A percentile compares a stretch with the other conserved stretches of the same genome.
These are phyloP conservation scores for Nebria ingens DNA, from an alignment of 1,140 invertebrate genomes.

Conservation along the genomic window DNA sequence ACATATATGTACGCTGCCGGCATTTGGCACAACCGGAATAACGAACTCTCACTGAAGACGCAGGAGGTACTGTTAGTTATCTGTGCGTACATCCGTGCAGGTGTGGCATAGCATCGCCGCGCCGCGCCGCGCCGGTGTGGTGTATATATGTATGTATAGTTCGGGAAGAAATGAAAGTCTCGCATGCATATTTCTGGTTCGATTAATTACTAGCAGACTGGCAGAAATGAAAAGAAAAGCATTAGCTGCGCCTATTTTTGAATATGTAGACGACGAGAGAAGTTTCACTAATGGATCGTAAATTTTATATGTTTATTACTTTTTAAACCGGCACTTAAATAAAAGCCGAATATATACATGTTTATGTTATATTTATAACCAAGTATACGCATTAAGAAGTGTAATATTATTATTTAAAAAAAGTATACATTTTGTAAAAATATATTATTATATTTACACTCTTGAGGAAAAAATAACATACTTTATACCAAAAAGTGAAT, in stretches of 20 bases:
- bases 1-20: no score
- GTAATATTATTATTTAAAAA: not conserved
- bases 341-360: not conserved
- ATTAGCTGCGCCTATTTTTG: not conserved
- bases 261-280: not conserved
- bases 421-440: not conserved
- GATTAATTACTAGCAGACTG: not conserved
- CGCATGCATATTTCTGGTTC: not conserved
- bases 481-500: no score
- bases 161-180: slow-evolving; percentile 2
- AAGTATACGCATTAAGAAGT: no score
- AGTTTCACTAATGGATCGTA: not conserved
- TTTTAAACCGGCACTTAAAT: not conserved
- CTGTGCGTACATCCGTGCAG: not conserved
- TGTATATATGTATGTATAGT: no score
- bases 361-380: not conserved
- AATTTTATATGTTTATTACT: not conserved
- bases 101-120: not conserved
- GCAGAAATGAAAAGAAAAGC: slow-evolving; percentile 4
- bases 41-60: not conserved
- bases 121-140: no score
- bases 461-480: no score
- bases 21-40: not conserved
- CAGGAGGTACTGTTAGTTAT: not conserved
- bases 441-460: no score